A percentile compares a stretch with the other conserved stretches of the same genome.
These are phyloP conservation scores for Pandemis heparana DNA, from an alignment of 2,888 invertebrate species.

Conservation along the genomic window DNA sequence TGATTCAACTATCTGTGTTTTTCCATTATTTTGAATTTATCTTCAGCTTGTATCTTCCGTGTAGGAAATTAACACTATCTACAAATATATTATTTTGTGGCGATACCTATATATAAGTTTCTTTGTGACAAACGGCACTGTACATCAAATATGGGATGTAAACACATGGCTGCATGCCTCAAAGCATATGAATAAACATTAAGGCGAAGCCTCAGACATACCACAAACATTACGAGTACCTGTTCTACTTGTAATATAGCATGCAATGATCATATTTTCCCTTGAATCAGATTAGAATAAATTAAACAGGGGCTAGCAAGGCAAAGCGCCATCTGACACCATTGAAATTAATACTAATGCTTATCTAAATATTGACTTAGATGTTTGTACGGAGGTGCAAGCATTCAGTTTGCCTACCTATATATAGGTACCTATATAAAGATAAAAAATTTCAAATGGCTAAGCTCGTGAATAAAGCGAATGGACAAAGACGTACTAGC, in stretches of 20 bases:
- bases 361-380: constrained; percentile 14
- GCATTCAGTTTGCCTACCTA: neutral
- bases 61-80: too few relatives aligned
- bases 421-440: neutral
- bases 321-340: neutral
- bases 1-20: too few relatives aligned
- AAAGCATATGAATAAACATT: constrained; percentile 80
- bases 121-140: constrained; percentile 49
- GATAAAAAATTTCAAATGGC: constrained; percentile 10
- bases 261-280: constrained; percentile 53
- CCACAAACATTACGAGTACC: constrained; percentile 53
- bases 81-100: neutral
- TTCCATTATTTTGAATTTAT: neutral
- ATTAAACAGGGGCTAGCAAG: constrained; percentile 5
- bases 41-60: neutral
- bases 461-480: constrained; percentile 43
- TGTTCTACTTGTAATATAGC: constrained; percentile 45
- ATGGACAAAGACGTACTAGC: constrained; percentile 65
- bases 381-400: neutral
- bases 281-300: constrained; percentile 43
- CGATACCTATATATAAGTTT: constrained; percentile 14
- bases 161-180: constrained; percentile 62
- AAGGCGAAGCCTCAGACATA: constrained; percentile 74
- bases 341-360: constrained; percentile 6
- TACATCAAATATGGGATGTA: constrained; percentile 53